Evolutionary conservation across 2,888 invertebrate genomes (phyloP), one percentile per base, ranked within the genome.

Genomic region (Caenorhabditis sinica): DNA sequence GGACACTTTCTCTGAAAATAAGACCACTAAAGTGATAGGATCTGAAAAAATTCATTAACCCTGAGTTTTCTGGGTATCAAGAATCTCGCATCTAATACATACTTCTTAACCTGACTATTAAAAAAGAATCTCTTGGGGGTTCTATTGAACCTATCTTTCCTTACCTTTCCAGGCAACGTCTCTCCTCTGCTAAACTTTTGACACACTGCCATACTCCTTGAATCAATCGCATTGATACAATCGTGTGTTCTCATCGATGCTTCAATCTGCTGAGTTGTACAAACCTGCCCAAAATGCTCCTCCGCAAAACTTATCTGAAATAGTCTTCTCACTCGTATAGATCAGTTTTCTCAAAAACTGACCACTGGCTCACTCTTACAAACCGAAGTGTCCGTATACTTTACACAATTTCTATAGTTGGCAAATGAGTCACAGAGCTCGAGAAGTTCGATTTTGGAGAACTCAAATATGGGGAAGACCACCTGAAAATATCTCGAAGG

Each of bases 371-470:
- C 68, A 51, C 49, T 74, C 23, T 28, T 58, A 28, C 83, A 83
- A 23, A 77, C 56, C 23, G n/a, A 68, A 6, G 83, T 63, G 25
- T 79, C 63, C 11, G 73, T 83, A 15, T 51, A 68, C 45, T 74
- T 60, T 1, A 85, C 51, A 58, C 85, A 85, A 13, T 51, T 71
- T 30, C 77, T 25, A 45, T 85, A 85, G 36, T 85, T 85, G 20
- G 79, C 79, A 23, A 74, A 85, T 1, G 80, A 65, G 23, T 85
- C 85, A 51, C 85, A 85, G 0, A 85, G 71, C 53, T 85, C 85
- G 2, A 85, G 49, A 17, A 85, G 65, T 43, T 85, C 85, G n/a
- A 85, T 40, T 79, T 79, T 80, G 11, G 85, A 76, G 53, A 82
- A 85, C 9, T 75, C 68, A 56, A 85, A 85, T 2, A 82, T 77